These are phyloP conservation scores for Colistium nudipinnis DNA, from an alignment of 2,113 vertebrate genomes.

Conservation along the genomic window DNA sequence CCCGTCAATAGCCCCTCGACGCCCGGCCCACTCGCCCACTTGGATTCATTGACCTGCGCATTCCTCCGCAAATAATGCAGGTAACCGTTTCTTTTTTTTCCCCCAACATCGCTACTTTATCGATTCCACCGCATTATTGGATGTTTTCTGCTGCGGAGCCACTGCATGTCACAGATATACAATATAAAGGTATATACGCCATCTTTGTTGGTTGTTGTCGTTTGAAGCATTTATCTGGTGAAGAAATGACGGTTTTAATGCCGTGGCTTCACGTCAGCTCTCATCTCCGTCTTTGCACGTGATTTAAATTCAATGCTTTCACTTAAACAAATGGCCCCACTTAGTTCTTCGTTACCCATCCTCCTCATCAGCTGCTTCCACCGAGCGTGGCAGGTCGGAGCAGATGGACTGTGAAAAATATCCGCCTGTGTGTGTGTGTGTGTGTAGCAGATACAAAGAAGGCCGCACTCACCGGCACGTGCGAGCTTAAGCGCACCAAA, in stretches of 20 bases:
- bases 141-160: too few species aligned
- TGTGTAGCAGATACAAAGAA: background rate
- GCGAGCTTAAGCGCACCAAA: background rate
- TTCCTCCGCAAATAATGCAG: background rate
- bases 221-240: too few species aligned
- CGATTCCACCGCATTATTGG: too few species aligned
- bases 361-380: constrained; percentile 27
- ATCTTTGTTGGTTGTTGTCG: too few species aligned
- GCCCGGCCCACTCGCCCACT: too few species aligned
- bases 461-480: background rate
- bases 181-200: background rate
- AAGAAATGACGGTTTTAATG: too few species aligned
- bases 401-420: constrained; percentile 43
- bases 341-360: constrained; percentile 1
- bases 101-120: too few species aligned
- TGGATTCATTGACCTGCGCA: constrained; percentile 25
- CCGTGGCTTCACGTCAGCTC: too few species aligned
- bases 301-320: too few species aligned
- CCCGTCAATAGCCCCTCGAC: constrained; percentile 38
- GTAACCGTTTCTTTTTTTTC: constrained; percentile 8
- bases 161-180: too few species aligned
- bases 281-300: too few species aligned
- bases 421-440: background rate
- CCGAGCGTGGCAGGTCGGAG: constrained; percentile 19
- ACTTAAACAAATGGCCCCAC: constrained; percentile 13